Base-by-base conservation (phyloP, 2,797 vertebrate species). In the Rhodeus uyekii region DNA sequence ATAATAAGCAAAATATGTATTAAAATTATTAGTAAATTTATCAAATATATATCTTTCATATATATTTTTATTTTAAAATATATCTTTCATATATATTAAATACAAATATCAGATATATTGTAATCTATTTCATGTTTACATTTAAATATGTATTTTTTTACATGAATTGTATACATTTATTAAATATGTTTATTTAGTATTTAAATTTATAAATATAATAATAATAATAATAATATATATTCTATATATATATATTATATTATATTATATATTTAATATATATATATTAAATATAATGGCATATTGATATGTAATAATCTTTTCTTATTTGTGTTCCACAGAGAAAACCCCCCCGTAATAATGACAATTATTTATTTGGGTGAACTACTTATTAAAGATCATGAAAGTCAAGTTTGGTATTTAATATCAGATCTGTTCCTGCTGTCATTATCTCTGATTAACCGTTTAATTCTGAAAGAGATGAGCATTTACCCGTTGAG, bases 401-500 rank as follows among this genome's bases (percentile, higher is more conserved):
- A 19, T 34, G 5, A 6, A 27, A 5, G 4, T 64, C 1, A 8
- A n/a, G 16, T 19, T 10, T 5, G 24, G 58, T 61, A 14, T 61
- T 8, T 16, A 29, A 29, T 29, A 1, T 36, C 4, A 39, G 63
- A 14, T 39, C 10, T 14, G 63, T 38, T 38, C 19, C 18, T 36
- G 61, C 18, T 19, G 60, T 5, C 27, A 32, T 27, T 3, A 2
- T 65, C 12, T 24, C 36, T n/a, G 63, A 13, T 2, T 5, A 22
- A 2, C 16, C 1, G 5, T 18, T 18, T 18, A 2, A 18, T 8
- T 10, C 3, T 39, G 16, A 10, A 7, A n/a, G 32, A 24, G 32
- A 2, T 69, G 7, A 80, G 65, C 32, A 90, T 94, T 90, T 91
- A 98, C 98, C 34, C 80, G 74, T 39, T 87, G 19, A 96, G 86